A percentile compares a stretch with the other conserved stretches of the same genome.
Evolutionary conservation across 2,888 invertebrate genomes (phyloP).

Genomic region (Anarsia innoxiella): DNA sequence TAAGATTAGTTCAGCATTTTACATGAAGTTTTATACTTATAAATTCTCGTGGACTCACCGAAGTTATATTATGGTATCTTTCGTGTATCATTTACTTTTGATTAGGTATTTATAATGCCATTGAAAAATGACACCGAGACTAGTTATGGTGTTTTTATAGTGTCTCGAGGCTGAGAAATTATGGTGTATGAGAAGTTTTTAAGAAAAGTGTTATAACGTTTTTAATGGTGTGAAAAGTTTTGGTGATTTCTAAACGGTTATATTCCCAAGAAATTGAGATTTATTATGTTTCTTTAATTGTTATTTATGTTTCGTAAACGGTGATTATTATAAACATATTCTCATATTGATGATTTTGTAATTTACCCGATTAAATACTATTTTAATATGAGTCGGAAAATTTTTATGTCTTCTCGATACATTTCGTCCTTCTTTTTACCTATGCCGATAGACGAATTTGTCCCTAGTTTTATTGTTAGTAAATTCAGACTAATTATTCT

Average conservation of each 20-base stretch:
- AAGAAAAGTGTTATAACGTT: slow-evolving; percentile 12
- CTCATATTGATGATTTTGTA: no score
- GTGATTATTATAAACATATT: no score
- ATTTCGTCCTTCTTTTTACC: no score
- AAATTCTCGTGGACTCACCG: background rate
- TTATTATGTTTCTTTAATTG: background rate
- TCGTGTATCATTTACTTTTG: slow-evolving; percentile 31
- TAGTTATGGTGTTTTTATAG: slow-evolving; percentile 15
- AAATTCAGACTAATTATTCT: no score
- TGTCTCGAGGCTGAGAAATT: slow-evolving; percentile 1
- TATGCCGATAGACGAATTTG: no score
- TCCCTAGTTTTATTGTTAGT: no score
- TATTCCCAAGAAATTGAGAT: background rate
- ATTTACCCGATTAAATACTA: no score
- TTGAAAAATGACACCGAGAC: slow-evolving; percentile 32
- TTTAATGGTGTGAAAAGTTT: slow-evolving; percentile 22
- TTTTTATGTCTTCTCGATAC: no score
- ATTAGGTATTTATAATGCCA: slow-evolving; percentile 40
- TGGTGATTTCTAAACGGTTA: slow-evolving; percentile 9
- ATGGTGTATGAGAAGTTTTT: slow-evolving; percentile 9
- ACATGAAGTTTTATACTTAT: no score
- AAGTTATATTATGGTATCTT: background rate
- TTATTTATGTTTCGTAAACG: background rate
- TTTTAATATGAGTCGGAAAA: no score
- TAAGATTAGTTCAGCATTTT: no score